Base-by-base conservation (phyloP, 2,113 vertebrate species). In the Illadopsis cleaveri region DNA sequence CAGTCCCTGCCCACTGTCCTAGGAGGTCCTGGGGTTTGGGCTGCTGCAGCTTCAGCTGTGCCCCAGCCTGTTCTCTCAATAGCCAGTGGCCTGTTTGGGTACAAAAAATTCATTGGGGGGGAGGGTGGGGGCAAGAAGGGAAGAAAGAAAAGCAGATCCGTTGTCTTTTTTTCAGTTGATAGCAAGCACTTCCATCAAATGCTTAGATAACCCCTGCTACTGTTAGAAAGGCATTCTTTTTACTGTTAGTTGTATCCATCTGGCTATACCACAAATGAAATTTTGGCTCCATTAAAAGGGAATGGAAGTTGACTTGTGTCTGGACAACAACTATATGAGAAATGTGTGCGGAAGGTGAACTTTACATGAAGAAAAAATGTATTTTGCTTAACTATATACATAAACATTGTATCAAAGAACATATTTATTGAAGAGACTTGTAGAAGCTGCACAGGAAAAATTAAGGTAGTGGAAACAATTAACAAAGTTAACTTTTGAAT, bases 101-200 rank as follows among this genome's bases (percentile, higher is more conserved):
- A 42, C 42, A 66, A 35, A 18, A 44, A 60, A 64, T 33, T 44
- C 50, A 18, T 0, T 30, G 19, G 0, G 0, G 3, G 20, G 48
- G n/a, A 47, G 58, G 23, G 4, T 5, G 15, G 38, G 38, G 12
- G 3, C 33, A 12, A 54, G 15, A 23, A 48, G 24, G 23, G 21
- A 35, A 61, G 23, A 20, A 31, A 33, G 18, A n/a, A 73, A 48
- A 19, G 31, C 40, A 65, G 53, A 64, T 77, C 70, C 11, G 2
- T 20, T 65, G 40, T 45, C 11, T 58, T 31, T 30, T 83, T 78
- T 86, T 72, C 60, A 47, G n/a, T 40, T 48, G 25, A 40, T 73
- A 27, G 42, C 27, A 70, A 82, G 53, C 10, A 10, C 22, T 71
- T 81, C 10, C 54, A 12, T 35, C 23, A 42, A 33, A 20, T 10